These are phyloP conservation scores for Danionella cerebrum DNA, from an alignment of 2,113 vertebrate genomes.

Conservation along the genomic window DNA sequence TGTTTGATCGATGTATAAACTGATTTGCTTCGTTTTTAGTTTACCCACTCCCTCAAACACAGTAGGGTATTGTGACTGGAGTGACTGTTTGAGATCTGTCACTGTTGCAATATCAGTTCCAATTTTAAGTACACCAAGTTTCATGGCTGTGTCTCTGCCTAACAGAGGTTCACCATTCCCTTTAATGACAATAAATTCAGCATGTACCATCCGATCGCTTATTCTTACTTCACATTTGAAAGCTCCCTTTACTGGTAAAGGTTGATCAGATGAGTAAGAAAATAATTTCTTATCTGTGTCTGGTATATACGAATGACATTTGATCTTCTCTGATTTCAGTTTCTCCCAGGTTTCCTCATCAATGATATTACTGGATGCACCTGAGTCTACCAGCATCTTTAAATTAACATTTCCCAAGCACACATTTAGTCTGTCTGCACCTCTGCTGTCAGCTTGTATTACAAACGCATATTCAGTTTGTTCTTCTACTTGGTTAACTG, in stretches of 20 bases:
- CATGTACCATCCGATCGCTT: background rate
- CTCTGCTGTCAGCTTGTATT: background rate
- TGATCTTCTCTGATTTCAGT: conserved; percentile 12
- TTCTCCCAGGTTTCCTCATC: conserved; percentile 18
- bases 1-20: conserved; percentile 1
- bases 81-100: background rate
- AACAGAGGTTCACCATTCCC: too few species aligned
- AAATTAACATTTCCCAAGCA: background rate
- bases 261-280: conserved; percentile 14
- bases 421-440: conserved; percentile 6
- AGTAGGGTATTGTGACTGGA: conserved; percentile 10
- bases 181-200: conserved; percentile 11
- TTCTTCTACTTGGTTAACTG: background rate
- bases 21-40: conserved; percentile 23
- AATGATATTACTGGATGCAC: conserved; percentile 13
- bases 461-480: conserved; percentile 16
- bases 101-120: conserved; percentile 6
- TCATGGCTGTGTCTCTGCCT: background rate
- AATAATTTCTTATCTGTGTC: conserved; percentile 12
- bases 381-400: conserved; percentile 19
- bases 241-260: background rate
- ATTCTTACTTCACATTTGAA: conserved; percentile 25
- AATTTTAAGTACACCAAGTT: conserved; percentile 24
- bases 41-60: conserved; percentile 18
- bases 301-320: conserved; percentile 1